A percentile compares a stretch with the other conserved stretches of the same genome.
Evolutionary conservation across 2,888 invertebrate species (phyloP).

Genomic region (Cataglyphis altisquamis): DNA sequence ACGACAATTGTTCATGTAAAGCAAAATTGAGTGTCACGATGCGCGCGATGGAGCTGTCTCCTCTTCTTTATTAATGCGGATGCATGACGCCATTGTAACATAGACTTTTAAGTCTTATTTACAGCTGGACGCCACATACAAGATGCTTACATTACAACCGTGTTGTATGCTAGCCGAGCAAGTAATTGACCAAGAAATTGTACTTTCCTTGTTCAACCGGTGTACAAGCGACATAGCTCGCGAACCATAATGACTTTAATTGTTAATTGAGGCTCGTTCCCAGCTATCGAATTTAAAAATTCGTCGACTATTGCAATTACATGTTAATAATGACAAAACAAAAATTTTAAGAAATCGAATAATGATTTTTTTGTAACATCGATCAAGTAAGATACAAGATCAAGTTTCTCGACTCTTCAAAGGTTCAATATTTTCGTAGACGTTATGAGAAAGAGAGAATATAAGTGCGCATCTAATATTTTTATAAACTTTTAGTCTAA

Average conservation of each 20-base stretch:
- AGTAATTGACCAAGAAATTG: conserved; percentile 38
- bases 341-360: background rate
- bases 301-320: background rate
- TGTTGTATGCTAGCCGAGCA: conserved; percentile 20
- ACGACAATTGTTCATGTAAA: conserved; percentile 1
- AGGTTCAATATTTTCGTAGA: background rate
- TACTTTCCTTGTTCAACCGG: conserved; percentile 27
- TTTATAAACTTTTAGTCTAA: background rate
- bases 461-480: background rate
- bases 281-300: background rate
- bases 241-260: conserved; percentile 11
- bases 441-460: background rate
- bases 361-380: background rate
- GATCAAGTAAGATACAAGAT: background rate
- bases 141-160: conserved; percentile 37
- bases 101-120: conserved; percentile 48
- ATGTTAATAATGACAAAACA: background rate
- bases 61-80: conserved; percentile 41
- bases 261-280: conserved; percentile 8
- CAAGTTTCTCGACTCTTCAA: background rate
- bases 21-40: background rate
- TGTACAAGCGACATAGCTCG: background rate
- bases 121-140: conserved; percentile 20
- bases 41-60: conserved; percentile 3
- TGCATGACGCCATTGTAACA: conserved; percentile 22